A percentile compares a stretch with the other conserved stretches of the same genome.
These are phyloP conservation scores for Pseudolaguvia tuberculata DNA, from an alignment of 2,113 vertebrate genomes.

Conservation along the genomic window DNA sequence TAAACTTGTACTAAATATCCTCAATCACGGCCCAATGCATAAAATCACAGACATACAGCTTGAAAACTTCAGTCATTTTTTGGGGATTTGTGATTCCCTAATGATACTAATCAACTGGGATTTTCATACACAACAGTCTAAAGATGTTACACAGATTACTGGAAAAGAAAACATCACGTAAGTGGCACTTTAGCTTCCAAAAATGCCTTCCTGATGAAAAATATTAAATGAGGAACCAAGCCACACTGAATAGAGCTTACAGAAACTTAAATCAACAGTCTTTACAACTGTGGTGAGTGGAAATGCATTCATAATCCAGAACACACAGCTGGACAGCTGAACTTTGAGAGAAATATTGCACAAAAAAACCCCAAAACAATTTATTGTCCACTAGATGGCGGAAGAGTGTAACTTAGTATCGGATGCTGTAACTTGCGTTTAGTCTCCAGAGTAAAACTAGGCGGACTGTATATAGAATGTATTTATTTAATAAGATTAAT, in stretches of 20 bases:
- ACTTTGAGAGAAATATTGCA: not conserved
- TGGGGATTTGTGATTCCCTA: not conserved
- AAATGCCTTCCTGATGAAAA: not conserved
- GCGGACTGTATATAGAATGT: not conserved
- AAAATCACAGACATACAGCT: not conserved
- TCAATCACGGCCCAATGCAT: not conserved
- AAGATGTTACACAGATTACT: not conserved
- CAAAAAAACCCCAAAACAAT: not conserved
- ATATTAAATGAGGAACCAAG: not conserved
- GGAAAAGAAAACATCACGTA: not conserved
- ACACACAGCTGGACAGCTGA: not conserved
- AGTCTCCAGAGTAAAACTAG: not conserved
- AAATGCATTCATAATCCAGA: not conserved
- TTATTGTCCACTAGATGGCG: constrained; percentile 43
- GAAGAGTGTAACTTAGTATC: too few species aligned
- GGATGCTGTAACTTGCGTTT: not conserved
- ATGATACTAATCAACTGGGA: not conserved
- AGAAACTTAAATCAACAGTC: not conserved
- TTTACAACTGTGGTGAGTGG: not conserved
- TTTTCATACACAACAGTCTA: not conserved
- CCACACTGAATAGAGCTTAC: not conserved
- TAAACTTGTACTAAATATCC: not conserved
- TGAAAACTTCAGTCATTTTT: not conserved
- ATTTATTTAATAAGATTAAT: constrained; percentile 22
- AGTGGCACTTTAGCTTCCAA: not conserved